Evolutionary conservation across 2,797 vertebrate species (phyloP).

Genomic region (Aselliscus stoliczkanus): DNA sequence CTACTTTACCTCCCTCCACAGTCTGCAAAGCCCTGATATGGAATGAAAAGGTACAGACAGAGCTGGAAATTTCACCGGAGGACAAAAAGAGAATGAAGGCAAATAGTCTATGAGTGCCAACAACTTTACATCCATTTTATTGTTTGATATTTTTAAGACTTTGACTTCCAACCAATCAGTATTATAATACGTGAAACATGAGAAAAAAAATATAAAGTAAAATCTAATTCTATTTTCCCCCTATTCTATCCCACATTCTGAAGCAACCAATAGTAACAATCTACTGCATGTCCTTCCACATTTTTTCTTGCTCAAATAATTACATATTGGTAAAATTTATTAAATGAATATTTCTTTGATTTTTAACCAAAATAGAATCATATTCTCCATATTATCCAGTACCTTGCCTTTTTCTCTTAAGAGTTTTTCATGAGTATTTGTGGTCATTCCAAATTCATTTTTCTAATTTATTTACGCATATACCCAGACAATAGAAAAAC

Average conservation of each 20-base stretch:
- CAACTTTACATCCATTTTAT: not conserved
- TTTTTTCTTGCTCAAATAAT: not conserved
- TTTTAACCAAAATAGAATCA: constrained; percentile 10
- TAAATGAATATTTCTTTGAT: not conserved
- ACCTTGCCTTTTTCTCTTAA: not conserved
- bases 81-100: not conserved
- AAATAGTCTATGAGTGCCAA: not conserved
- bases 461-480: not conserved
- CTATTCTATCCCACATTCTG: not conserved
- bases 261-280: not conserved
- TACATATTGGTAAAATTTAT: not conserved
- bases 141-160: not conserved
- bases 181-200: not conserved
- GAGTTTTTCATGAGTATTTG: not conserved
- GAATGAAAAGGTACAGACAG: not conserved
- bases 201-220: not conserved
- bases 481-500: not conserved
- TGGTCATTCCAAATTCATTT: not conserved
- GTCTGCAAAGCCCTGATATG: not conserved
- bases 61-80: not conserved
- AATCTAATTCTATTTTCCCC: not conserved
- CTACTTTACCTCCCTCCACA: not conserved
- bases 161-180: not conserved
- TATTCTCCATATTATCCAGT: not conserved
- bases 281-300: not conserved